phyloP scores from a whole-genome alignment of 2,113 vertebrate genomes.

The Salvator merianae region DNA sequence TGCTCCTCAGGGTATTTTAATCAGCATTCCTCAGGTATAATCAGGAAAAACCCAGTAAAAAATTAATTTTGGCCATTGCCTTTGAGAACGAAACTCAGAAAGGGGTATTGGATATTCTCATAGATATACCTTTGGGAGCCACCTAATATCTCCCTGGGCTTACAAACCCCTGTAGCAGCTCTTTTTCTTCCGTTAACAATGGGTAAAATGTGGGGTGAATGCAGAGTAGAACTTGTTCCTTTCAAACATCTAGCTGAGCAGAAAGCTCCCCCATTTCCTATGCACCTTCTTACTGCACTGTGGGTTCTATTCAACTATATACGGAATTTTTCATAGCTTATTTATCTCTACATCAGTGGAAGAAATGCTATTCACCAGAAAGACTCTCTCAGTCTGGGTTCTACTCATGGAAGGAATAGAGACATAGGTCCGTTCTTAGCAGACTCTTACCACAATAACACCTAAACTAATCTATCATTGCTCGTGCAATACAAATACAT shows the following conservation, averaged over 20 bases:
- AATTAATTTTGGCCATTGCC: neutral
- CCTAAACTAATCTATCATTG: slow-evolving; percentile 48
- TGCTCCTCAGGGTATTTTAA: neutral
- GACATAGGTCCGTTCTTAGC: slow-evolving; percentile 57
- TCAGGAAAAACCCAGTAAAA: neutral
- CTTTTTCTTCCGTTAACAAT: neutral
- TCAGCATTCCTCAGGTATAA: neutral
- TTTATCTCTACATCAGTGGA: slow-evolving; percentile 4
- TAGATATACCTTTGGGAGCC: neutral
- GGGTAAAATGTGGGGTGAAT: neutral
- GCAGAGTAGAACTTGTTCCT: neutral
- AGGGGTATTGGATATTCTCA: neutral
- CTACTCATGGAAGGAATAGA: slow-evolving; percentile 54
- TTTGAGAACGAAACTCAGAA: neutral
- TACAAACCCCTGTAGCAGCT: neutral
- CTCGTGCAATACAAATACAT: slow-evolving; percentile 16
- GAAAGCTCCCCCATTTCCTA: neutral
- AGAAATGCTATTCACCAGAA: neutral
- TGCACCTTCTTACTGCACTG: neutral
- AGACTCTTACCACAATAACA: slow-evolving; percentile 38
- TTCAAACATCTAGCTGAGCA: neutral
- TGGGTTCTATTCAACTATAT: neutral
- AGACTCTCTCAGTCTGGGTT: slow-evolving; percentile 1
- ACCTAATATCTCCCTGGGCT: neutral
- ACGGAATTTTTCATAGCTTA: neutral